A percentile compares a stretch with the other conserved stretches of the same genome.
These are phyloP conservation scores for Rhincodon typus DNA, from an alignment of 2,797 vertebrate species.

Conservation along the genomic window DNA sequence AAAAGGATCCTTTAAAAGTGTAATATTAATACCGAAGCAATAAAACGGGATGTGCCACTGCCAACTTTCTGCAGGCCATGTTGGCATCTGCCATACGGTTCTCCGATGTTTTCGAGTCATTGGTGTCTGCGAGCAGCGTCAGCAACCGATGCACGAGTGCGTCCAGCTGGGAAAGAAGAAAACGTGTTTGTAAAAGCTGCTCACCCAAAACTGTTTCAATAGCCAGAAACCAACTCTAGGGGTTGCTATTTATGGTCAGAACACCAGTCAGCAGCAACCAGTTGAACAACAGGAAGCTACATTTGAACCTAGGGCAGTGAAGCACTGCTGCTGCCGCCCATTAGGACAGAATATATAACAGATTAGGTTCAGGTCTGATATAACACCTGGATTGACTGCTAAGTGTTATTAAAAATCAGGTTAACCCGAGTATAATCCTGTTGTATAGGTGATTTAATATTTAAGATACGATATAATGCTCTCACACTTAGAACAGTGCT, in stretches of 20 bases:
- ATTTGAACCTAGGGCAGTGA: background rate
- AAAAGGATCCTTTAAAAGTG: background rate
- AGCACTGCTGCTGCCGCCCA: background rate
- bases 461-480: background rate
- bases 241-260: background rate
- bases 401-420: background rate
- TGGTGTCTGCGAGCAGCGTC: constrained; percentile 80
- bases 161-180: constrained; percentile 66
- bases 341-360: background rate
- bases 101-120: constrained; percentile 76
- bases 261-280: background rate
- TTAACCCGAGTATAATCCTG: background rate
- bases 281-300: background rate
- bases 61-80: constrained; percentile 88
- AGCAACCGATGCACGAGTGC: constrained; percentile 87
- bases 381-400: background rate
- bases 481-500: background rate
- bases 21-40: constrained; percentile 71
- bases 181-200: background rate
- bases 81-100: constrained; percentile 84
- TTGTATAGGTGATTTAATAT: background rate
- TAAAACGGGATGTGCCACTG: constrained; percentile 89
- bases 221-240: background rate
- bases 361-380: background rate
- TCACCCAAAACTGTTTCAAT: background rate